These are phyloP conservation scores for Nansenia antarctica DNA, from an alignment of 2,113 vertebrate genomes.

Conservation along the genomic window DNA sequence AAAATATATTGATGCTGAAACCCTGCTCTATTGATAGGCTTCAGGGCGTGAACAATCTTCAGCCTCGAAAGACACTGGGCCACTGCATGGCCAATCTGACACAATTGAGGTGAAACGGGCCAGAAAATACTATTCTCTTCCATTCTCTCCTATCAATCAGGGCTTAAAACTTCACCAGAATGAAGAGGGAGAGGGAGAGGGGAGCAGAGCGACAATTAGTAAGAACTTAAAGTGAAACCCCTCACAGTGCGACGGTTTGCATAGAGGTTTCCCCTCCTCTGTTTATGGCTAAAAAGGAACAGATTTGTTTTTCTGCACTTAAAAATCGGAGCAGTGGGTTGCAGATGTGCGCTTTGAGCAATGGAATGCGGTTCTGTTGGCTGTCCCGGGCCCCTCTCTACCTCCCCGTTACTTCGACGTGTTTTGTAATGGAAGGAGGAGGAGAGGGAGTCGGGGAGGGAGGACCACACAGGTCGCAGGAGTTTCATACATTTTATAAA, in stretches of 20 bases:
- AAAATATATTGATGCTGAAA: slow-evolving; percentile 79
- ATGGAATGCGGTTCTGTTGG: slow-evolving; percentile 55
- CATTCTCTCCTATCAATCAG: slow-evolving; percentile 66
- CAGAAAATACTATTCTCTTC: slow-evolving; percentile 82
- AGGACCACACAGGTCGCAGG: slow-evolving; percentile 68
- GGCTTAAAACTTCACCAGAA: slow-evolving; percentile 61
- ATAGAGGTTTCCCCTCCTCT: slow-evolving; percentile 28
- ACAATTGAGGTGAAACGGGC: slow-evolving; percentile 81
- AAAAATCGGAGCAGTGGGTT: slow-evolving; percentile 46
- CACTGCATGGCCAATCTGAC: slow-evolving; percentile 69
- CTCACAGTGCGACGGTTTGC: slow-evolving; percentile 30
- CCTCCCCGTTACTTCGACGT: slow-evolving; percentile 14
- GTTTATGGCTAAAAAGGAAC: slow-evolving; percentile 42
- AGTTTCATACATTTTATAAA: slow-evolving; percentile 56
- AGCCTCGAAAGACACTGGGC: slow-evolving; percentile 62
- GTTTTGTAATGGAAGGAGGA: slow-evolving; percentile 39
- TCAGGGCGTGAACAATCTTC: slow-evolving; percentile 75
- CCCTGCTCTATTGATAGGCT: slow-evolving; percentile 65
- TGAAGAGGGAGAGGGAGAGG: slow-evolving; percentile 26
- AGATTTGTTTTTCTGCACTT: slow-evolving; percentile 53
- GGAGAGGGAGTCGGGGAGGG: slow-evolving; percentile 6
- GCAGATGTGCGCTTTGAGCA: slow-evolving; percentile 64
- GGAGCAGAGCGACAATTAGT: slow-evolving; percentile 46
- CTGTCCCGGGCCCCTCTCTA: slow-evolving; percentile 10
- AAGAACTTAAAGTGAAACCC: slow-evolving; percentile 36